Conservation (phyloP, 2,888 invertebrate species). For the Chelonus formosanus region DNA sequence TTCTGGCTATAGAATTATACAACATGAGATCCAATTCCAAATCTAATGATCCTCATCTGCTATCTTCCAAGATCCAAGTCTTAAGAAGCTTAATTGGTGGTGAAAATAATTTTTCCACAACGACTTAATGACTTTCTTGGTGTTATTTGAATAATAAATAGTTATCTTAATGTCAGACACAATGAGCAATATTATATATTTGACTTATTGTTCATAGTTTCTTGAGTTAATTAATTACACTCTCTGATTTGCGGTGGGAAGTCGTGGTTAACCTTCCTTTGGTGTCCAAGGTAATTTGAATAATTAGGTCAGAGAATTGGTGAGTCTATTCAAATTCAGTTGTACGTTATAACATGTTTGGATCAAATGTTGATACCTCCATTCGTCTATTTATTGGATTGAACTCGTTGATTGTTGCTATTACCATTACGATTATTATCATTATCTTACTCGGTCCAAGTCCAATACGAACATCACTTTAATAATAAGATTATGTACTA, state of each 20-base stretch:
- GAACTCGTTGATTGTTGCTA: too few relatives aligned
- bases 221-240: conserved; percentile 42
- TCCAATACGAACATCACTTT: too few relatives aligned
- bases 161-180: neutral
- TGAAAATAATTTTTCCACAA: too few relatives aligned
- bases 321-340: conserved; percentile 41
- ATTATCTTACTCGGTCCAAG: too few relatives aligned
- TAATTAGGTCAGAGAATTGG: conserved; percentile 52
- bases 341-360: conserved; percentile 25
- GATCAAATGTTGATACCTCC: neutral
- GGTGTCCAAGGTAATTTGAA: conserved; percentile 49
- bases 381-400: neutral
- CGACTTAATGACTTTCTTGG: too few relatives aligned
- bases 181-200: conserved; percentile 24
- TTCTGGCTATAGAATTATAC: too few relatives aligned
- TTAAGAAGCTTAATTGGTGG: too few relatives aligned
- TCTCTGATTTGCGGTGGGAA: conserved; percentile 45
- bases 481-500: too few relatives aligned
- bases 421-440: too few relatives aligned
- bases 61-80: too few relatives aligned
- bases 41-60: too few relatives aligned
- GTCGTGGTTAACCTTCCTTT: conserved; percentile 40
- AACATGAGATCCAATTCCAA: too few relatives aligned
- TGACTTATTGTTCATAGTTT: conserved; percentile 11
- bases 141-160: neutral